Evolutionary conservation across 2,113 vertebrate genomes (phyloP), one percentile per base, ranked within the genome.

Genomic region (Pseudorasbora parva): DNA sequence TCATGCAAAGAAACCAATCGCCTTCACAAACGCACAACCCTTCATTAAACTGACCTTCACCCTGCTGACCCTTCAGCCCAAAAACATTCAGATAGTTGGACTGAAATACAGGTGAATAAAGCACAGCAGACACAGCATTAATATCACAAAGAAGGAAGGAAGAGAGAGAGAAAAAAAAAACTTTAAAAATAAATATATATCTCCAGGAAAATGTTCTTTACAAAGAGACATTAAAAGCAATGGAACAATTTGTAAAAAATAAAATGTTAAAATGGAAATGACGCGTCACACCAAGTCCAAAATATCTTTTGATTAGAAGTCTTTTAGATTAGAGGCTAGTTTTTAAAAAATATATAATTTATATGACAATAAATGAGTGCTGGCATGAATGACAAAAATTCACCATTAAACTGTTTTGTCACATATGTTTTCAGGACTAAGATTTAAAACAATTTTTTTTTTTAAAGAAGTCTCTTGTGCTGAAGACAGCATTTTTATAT

Each of bases 51-150:
- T 93, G 41, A 95, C 94, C 94, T 95, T 90, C 89, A 60, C 56
- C 88, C 89, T 89, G 78, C 82, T 41, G 88, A 89, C 88, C 92
- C 92, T 92, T 94, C 82, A 91, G 92, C 85, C 92, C 93, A 90
- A 91, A 91, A 57, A 91, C 86, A 88, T 85, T 81, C 88, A 85
- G 91, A 90, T 93, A 92, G 93, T 93, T 94, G 88, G 88, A 94
- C 93, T 94, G 92, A 89, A 82, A 88, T 43, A 85, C 30, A 85
- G 74, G 81, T 59, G 56, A 85, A 54, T 60, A 78, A 45, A 45
- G 87, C 72, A 86, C 14, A n/a, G 81, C 37, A 82, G 64, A 88
- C 56, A 66, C 30, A 87, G 72, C 57, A 73, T 12, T 68, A 90
- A 71, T 23, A 72, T 47, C 68, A 14, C 12, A 5, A 78, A 85